These are phyloP conservation scores for Pachypanchax playfairii DNA, from an alignment of 2,113 vertebrate species.

Conservation along the genomic window DNA sequence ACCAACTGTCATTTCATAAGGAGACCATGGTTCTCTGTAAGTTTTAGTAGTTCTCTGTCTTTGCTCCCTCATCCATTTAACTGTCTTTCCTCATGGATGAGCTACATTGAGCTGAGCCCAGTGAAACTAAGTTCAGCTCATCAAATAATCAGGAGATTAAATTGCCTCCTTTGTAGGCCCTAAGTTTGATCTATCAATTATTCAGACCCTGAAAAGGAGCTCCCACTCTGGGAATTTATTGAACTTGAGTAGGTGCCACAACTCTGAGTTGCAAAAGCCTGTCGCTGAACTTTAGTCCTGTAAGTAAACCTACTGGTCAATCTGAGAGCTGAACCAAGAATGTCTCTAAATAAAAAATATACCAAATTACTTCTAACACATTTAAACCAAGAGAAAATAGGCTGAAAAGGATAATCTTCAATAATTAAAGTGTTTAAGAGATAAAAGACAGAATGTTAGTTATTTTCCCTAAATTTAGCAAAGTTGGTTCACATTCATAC, in stretches of 20 bases:
- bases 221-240: slow-evolving; percentile 64
- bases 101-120: slow-evolving; percentile 53
- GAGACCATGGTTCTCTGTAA: slow-evolving; percentile 29
- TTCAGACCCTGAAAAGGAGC: slow-evolving; percentile 75
- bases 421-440: slow-evolving; percentile 3
- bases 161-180: slow-evolving; percentile 76
- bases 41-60: slow-evolving; percentile 27
- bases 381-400: background rate
- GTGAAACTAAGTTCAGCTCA: slow-evolving; percentile 68
- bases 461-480: too few species aligned
- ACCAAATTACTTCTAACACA: background rate
- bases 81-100: slow-evolving; percentile 42
- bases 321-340: slow-evolving; percentile 2
- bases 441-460: slow-evolving; percentile 1
- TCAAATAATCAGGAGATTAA: slow-evolving; percentile 78
- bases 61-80: slow-evolving; percentile 47
- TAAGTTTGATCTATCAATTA: slow-evolving; percentile 77
- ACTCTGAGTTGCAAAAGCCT: slow-evolving; percentile 56
- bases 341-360: background rate
- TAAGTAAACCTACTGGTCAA: slow-evolving; percentile 18
- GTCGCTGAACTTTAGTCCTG: slow-evolving; percentile 44
- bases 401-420: background rate
- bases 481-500: too few species aligned
- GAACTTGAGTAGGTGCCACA: slow-evolving; percentile 67
- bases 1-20: slow-evolving; percentile 10